Percentiles rank a stretch among this genome's conserved stretches.
Evolutionary conservation across 1,140 invertebrate genomes (phyloP).

Genomic region (Vollenhovia emeryi): DNA sequence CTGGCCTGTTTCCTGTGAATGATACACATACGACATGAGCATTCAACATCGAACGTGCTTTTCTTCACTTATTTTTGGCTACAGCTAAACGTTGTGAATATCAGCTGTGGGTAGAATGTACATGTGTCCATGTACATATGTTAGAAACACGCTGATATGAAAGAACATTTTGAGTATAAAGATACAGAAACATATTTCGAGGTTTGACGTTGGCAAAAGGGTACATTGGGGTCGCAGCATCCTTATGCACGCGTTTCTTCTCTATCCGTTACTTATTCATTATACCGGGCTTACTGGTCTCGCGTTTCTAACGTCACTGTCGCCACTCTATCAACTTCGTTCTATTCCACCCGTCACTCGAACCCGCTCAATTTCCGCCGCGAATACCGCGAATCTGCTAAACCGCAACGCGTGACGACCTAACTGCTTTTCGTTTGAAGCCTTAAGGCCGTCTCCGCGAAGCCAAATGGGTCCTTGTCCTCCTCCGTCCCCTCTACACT

Average conservation of each 20-base stretch:
- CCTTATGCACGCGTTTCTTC: background rate
- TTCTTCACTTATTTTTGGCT: background rate
- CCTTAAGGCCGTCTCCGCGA: constrained; percentile 69
- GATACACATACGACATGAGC: background rate
- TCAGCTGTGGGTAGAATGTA: background rate
- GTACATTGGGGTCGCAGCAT: background rate
- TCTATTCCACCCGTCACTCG: constrained; percentile 54
- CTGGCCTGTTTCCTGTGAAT: background rate
- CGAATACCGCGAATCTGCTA: constrained; percentile 65
- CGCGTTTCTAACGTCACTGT: constrained; percentile 3
- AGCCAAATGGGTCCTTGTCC: constrained; percentile 46
- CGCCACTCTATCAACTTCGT: constrained; percentile 51
- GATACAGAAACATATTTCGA: background rate
- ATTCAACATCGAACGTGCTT: background rate
- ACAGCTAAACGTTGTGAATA: background rate
- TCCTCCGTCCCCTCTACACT: background rate
- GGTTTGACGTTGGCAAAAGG: background rate
- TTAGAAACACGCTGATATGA: background rate
- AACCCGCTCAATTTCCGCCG: constrained; percentile 77
- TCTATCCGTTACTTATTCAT: constrained; percentile 3
- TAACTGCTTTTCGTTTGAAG: constrained; percentile 81
- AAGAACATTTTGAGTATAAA: background rate
- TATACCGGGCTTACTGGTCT: background rate
- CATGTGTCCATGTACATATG: too few species aligned
- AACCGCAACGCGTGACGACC: constrained; percentile 79